These are phyloP conservation scores for Bos javanicus DNA, from an alignment of 2,113 vertebrate species.

Conservation along the genomic window DNA sequence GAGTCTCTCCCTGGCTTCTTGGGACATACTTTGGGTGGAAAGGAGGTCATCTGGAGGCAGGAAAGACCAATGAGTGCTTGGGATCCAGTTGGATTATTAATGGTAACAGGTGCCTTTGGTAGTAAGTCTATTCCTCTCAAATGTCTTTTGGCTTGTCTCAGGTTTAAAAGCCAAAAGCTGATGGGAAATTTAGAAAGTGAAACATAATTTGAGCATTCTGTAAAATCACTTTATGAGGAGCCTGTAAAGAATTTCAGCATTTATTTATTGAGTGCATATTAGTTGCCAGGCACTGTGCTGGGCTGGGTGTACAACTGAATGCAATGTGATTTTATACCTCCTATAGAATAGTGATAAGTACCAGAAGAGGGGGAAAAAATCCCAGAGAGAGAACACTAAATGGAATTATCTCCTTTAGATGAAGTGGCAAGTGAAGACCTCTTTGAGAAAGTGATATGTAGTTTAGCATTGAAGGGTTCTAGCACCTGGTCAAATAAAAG, in stretches of 20 bases:
- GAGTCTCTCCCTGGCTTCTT: neutral
- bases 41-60: neutral
- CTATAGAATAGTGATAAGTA: neutral
- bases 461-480: neutral
- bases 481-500: neutral
- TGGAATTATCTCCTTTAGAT: neutral
- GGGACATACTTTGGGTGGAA: neutral
- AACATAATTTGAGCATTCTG: neutral
- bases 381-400: neutral
- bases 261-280: neutral
- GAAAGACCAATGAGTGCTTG: neutral
- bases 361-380: neutral
- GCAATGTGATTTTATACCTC: neutral
- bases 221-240: neutral
- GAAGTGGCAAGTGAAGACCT: neutral
- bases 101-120: neutral
- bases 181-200: neutral
- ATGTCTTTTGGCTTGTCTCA: neutral
- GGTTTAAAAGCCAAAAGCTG: neutral
- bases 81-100: neutral
- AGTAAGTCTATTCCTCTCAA: neutral
- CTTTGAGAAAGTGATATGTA: neutral
- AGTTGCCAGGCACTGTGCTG: neutral
- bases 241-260: neutral
- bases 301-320: neutral